Evolutionary conservation across 2,113 vertebrate species (phyloP), one percentile per base, ranked within the genome.

Genomic region (Urocitellus parryii): DNA sequence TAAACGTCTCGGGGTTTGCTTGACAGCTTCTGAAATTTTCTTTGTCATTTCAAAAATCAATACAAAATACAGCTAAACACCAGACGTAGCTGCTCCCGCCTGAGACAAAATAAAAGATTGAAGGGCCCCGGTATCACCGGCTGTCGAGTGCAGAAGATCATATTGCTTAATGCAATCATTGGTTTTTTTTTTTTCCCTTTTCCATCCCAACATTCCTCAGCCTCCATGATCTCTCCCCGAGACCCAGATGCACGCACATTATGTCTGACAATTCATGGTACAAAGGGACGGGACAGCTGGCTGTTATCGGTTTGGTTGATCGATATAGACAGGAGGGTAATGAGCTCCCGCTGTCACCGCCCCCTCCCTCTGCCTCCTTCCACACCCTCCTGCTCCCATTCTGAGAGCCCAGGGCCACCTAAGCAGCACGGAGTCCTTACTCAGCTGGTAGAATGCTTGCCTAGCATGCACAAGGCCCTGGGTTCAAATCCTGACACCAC

Each of bases 11-110:
- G 0, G 74, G 74, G 77, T 96, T 95, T 96, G 95, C 95, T 91
- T 97, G 98, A 96, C 97, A 97, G 97, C 94, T 94, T 94, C 86
- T 68, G 94, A 95, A 89, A 96, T 96, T 70, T 96, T 91, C 96
- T 97, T 96, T 97, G 98, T 97, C 97, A 94, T 98, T 96, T 80
- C 34, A 77, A 83, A 94, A 97, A 98, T 97, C 97, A 86, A 98
- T 96, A 98, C 95, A 96, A 96, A 97, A 97, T 96, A 95, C 90
- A 86, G 90, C 90, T 82, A 96, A 97, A 97, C 97, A 97, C 92
- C 97, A 97, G 97, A 97, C 97, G 94, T 92, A 37, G 74, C 96
- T 34, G 84, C 85, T 92, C 94, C 78, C 5, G 87, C 90, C 95
- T 4, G 29, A 97, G 96, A 97, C 88, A 96, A 94, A 97, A 97